Percentiles rank a stretch among this genome's conserved stretches.
phyloP scores from a whole-genome alignment of 2,113 vertebrate species.

The Cyphomyrus discorhynchus region DNA sequence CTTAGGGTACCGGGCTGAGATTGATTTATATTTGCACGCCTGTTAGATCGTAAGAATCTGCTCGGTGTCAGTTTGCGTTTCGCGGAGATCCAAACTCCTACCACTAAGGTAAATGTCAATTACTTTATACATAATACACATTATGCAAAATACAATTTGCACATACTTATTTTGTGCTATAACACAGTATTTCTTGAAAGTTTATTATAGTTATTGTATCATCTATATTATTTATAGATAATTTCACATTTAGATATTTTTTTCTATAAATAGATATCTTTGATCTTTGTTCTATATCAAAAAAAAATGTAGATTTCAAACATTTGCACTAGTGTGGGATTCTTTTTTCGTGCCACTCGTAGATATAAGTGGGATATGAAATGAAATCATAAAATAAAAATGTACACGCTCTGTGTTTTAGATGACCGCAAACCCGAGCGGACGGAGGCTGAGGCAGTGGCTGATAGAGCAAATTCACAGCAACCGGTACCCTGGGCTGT shows the following conservation, averaged over 20 bases:
- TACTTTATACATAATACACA: not conserved
- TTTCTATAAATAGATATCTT: not conserved
- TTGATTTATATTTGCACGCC: not conserved
- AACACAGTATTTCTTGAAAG: not conserved
- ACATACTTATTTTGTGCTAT: not conserved
- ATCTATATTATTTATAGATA: not conserved
- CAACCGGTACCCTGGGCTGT: conserved; percentile 73
- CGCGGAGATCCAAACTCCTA: not conserved
- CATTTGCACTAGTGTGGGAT: not conserved
- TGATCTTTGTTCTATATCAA: not conserved
- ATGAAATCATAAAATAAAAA: not conserved
- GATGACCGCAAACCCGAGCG: conserved; percentile 74
- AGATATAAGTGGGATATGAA: not conserved
- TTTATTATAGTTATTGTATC: not conserved
- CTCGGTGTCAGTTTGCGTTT: not conserved
- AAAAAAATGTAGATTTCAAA: not conserved
- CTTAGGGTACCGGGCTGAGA: not conserved
- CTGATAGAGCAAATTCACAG: conserved; percentile 93
- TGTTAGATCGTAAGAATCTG: not conserved
- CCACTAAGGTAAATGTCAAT: conserved; percentile 4
- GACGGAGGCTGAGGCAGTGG: conserved; percentile 89
- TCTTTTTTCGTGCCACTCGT: not conserved
- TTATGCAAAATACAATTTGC: not conserved
- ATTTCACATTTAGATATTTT: not conserved
- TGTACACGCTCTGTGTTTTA: conserved; percentile 15